Conservation (phyloP, 2,113 vertebrate genomes). For the Ardeotis arabs region DNA sequence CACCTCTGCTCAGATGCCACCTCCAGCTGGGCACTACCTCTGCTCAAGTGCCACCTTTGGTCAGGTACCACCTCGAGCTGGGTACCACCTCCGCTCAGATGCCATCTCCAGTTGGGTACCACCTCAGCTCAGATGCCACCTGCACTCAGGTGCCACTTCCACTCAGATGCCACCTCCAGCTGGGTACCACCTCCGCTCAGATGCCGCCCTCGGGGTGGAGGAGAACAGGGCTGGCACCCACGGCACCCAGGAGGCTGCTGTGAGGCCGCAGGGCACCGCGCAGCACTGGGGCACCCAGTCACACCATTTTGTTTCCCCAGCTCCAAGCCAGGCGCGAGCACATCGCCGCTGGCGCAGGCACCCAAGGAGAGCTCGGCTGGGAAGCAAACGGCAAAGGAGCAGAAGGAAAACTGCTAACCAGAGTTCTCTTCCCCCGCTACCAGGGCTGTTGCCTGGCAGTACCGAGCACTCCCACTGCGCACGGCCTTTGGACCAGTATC, state of each 20-base stretch:
- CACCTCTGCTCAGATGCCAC: too few species aligned
- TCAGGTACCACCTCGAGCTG: neutral
- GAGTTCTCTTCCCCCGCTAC: neutral
- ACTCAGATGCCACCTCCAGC: neutral
- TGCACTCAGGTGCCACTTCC: neutral
- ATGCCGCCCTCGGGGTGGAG: fast-evolving
- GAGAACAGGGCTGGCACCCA: too few species aligned
- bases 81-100: neutral
- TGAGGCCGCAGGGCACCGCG: neutral
- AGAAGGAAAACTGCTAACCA: neutral
- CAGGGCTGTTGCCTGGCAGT: fast-evolving
- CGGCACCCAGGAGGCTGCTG: fast-evolving
- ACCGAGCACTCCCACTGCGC: too few species aligned
- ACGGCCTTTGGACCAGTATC: neutral
- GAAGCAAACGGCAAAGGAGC: neutral
- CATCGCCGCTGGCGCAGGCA: fast-evolving
- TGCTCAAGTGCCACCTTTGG: too few species aligned
- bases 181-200: too few species aligned
- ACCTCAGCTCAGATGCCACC: too few species aligned
- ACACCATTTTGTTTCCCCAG: fast-evolving
- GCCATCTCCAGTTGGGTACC: neutral
- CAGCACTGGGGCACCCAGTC: fast-evolving
- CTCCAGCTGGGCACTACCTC: neutral
- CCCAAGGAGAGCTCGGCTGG: neutral
- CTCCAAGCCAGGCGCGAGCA: too few species aligned